Evolutionary conservation across 2,797 vertebrate genomes (phyloP), one percentile per base, ranked within the genome.

Genomic region (Cetoscarus ocellatus): DNA sequence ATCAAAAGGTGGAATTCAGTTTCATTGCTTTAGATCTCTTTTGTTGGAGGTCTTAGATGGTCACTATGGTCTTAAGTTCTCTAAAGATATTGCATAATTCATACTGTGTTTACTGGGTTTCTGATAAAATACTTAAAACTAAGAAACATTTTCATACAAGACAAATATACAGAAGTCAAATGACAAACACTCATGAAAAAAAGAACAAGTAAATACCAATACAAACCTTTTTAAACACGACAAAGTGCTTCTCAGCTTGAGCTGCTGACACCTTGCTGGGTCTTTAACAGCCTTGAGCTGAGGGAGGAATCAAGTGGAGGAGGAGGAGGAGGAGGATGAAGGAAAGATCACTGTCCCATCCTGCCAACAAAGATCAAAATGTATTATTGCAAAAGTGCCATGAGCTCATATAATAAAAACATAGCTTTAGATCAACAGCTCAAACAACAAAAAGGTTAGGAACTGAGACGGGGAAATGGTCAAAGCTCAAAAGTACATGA

Each of bases 301-400:
- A 69, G 5, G 68, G 69, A 61, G 76, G 74, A 60, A 84, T 75
- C 68, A 80, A 63, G 19, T 82, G 67, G 12, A 85, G 71, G 10
- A 85, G 52, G 19, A 84, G 67, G 12, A 85, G 71, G 10, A 85
- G 52, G 34, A 86, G 39, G 49, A 86, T 17, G 6, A 69, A 74
- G 6, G 73, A 73, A n/a, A 82, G 64, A 49, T 83, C 77, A 61
- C 45, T 63, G 64, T 85, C 70, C 79, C 80, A 86, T 39, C 59
- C 81, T 78, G 71, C 57, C 39, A 5, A 57, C 10, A 48, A 7
- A 55, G 18, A 73, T 8, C 44, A 34, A 44, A 15, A 5, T 18
- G 8, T 4, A 8, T n/a, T 18, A 48, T 18, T 10, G 17, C 10
- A 18, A 3, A 6, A 5, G 11, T 3, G n/a, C 4, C 45, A n/a